Evolutionary conservation across 2,797 vertebrate species (phyloP), one percentile per base, ranked within the genome.

Genomic region (Pristis pectinata): DNA sequence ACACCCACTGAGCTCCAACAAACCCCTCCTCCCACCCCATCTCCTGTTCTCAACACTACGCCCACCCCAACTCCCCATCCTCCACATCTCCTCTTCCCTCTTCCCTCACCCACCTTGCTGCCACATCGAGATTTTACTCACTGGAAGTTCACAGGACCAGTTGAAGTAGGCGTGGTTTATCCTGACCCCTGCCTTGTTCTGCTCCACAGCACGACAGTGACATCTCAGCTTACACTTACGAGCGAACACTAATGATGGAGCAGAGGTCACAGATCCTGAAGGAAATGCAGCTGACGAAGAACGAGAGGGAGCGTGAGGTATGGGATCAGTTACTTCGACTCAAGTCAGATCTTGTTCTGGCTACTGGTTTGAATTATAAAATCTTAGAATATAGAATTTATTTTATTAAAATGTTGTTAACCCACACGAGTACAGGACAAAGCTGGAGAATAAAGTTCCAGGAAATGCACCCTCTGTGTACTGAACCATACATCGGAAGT

Each of bases 211-310:
- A 99, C 0, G 99, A 99, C 96, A 98, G 99, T 0, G 99, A 99
- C 96, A 99, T 99, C 96, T 99, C 99, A 0, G 99, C 99, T 95
- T 99, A 99, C 96, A 99, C 98, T 37, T 99, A 99, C 0, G 99
- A 99, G 97, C 99, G 99, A 97, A 99, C 99, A 0, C 95, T 99
- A 96, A 98, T 99, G 96, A 99, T 99, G 99, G 99, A 99, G 95
- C 99, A 99, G 95, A 97, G 99, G 22, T 99, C 99, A 6, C 98
- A 99, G 97, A 99, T 99, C 97, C 98, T 99, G 72, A 99, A 99
- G 95, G 98, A 99, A 97, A 99, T 99, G 97, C 98, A 99, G 95
- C 97, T 99, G 95, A 98, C 98, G 96, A 99, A 99, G 98, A 99
- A 96, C 0, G 99, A 99, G 96, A 97, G 98, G 1, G 99, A 99